Conservation (phyloP, 2,888 invertebrate species). For the Phortica magna region DNA sequence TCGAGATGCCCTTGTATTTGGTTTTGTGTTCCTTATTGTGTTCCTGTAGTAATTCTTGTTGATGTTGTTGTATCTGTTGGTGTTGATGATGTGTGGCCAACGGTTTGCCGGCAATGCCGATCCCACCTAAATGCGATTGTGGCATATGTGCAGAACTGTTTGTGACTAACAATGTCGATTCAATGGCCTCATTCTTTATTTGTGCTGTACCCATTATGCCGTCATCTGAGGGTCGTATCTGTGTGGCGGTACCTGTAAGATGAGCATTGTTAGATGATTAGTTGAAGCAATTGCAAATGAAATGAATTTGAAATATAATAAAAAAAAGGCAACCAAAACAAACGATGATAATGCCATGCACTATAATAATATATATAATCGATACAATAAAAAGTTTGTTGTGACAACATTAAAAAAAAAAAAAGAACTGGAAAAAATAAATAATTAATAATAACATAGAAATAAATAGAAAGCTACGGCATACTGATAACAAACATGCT, state of each 20-base stretch:
- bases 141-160: slow-evolving; percentile 47
- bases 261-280: slow-evolving; percentile 11
- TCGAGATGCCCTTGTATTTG: slow-evolving; percentile 75
- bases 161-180: slow-evolving; percentile 52
- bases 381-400: not conserved
- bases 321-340: not conserved
- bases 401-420: not conserved
- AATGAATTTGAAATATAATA: not conserved
- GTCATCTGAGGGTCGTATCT: slow-evolving; percentile 74
- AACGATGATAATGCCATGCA: not conserved
- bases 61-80: slow-evolving; percentile 36
- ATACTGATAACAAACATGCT: not conserved
- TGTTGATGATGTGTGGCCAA: slow-evolving; percentile 40
- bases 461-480: not conserved
- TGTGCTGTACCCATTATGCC: slow-evolving; percentile 53
- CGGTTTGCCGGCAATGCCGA: slow-evolving; percentile 42
- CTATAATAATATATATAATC: not conserved
- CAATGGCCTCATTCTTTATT: slow-evolving; percentile 52
- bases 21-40: slow-evolving; percentile 40
- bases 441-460: not conserved
- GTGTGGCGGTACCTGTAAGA: slow-evolving; percentile 76
- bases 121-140: slow-evolving; percentile 21
- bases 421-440: not conserved
- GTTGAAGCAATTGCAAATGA: not conserved
- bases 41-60: slow-evolving; percentile 40